A percentile compares a stretch with the other conserved stretches of the same genome.
Conservation (phyloP, 2,888 invertebrate species). For the Euplexia lucipara region DNA sequence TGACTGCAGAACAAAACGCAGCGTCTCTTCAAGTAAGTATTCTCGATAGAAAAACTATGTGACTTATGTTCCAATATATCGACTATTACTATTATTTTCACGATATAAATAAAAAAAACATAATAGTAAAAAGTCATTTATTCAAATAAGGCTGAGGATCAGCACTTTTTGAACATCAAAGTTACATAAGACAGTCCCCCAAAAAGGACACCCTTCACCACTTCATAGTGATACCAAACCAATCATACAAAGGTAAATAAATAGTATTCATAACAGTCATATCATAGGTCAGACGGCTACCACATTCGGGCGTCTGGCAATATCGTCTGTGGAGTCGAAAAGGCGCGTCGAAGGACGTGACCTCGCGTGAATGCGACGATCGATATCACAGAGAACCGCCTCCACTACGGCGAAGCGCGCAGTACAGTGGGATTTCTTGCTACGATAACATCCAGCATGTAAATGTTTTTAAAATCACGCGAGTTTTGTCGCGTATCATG, state of each 20-base stretch:
- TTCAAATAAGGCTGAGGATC: too few relatives aligned
- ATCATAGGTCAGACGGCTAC: constrained; percentile 31
- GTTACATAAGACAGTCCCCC: too few relatives aligned
- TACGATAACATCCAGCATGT: constrained; percentile 79
- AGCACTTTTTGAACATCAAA: too few relatives aligned
- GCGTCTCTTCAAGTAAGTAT: constrained; percentile 94
- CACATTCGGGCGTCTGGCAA: constrained; percentile 52
- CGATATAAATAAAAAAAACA: background rate
- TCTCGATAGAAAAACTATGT: background rate
- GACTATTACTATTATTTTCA: background rate
- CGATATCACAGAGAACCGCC: constrained; percentile 83
- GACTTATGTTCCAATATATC: background rate
- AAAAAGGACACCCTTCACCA: too few relatives aligned
- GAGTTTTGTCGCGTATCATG: constrained; percentile 71
- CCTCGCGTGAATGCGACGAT: constrained; percentile 87
- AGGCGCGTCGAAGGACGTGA: constrained; percentile 91
- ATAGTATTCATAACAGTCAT: constrained; percentile 22
- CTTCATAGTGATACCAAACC: too few relatives aligned
- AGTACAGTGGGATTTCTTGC: constrained; percentile 84
- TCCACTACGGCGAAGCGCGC: constrained; percentile 79
- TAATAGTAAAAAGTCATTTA: too few relatives aligned
- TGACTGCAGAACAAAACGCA: constrained; percentile 96
- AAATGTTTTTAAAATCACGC: constrained; percentile 64
- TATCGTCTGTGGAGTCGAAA: constrained; percentile 75
- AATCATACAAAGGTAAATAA: background rate